Conservation (phyloP, 2,888 invertebrate genomes). For the Chalcosyrphus nemorum region DNA sequence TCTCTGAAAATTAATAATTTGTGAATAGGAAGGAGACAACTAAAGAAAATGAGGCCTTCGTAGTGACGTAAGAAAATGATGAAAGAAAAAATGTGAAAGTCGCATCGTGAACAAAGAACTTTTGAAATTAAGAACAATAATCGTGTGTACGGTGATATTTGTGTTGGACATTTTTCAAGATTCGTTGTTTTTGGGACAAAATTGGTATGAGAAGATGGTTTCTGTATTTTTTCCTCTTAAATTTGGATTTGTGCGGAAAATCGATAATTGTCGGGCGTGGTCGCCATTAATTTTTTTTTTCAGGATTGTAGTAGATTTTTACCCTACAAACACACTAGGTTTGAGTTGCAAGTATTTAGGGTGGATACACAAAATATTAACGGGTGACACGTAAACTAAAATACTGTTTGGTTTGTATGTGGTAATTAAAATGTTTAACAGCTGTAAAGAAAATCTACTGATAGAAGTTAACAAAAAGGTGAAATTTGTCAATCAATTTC, state of each 20-base stretch:
- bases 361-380: slow-evolving; percentile 14
- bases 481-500: too few relatives aligned
- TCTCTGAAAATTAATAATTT: slow-evolving; percentile 10
- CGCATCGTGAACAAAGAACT: slow-evolving; percentile 62
- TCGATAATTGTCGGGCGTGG: slow-evolving; percentile 59
- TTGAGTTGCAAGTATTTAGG: neutral
- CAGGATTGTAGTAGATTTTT: slow-evolving; percentile 56
- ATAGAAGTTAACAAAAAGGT: too few relatives aligned
- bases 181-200: slow-evolving; percentile 35
- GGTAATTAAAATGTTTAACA: too few relatives aligned
- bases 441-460: too few relatives aligned
- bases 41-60: slow-evolving; percentile 23
- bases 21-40: slow-evolving; percentile 48
- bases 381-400: neutral
- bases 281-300: slow-evolving; percentile 24
- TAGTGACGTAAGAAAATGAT: slow-evolving; percentile 58
- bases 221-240: too few relatives aligned
- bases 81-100: slow-evolving; percentile 58
- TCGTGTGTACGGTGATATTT: slow-evolving; percentile 49
- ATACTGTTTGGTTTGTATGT: neutral
- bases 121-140: slow-evolving; percentile 26
- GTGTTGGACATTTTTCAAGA: slow-evolving; percentile 42
- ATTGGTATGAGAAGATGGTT: slow-evolving; percentile 56
- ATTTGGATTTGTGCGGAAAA: too few relatives aligned
- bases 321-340: neutral